These are phyloP conservation scores for Heptranchias perlo DNA, from an alignment of 2,113 vertebrate genomes.

Conservation along the genomic window DNA sequence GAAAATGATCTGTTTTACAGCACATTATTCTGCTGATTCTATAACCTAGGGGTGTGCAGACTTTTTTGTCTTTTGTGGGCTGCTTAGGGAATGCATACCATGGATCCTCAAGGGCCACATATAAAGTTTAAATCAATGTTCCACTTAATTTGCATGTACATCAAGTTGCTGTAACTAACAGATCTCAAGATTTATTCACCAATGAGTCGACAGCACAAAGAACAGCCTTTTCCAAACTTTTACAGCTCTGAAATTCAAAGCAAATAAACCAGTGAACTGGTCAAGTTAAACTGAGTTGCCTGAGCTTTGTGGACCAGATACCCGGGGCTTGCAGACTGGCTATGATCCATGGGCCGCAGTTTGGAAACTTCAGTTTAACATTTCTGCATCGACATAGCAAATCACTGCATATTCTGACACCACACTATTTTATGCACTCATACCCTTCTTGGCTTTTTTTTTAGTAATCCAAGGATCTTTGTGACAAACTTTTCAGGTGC, in stretches of 20 bases:
- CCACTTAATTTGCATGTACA: background rate
- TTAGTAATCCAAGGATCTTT: background rate
- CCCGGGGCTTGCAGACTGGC: background rate
- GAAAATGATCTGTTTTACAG: conserved; percentile 16
- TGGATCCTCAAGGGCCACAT: background rate
- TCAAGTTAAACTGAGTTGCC: background rate
- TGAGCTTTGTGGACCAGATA: background rate
- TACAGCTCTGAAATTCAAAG: background rate
- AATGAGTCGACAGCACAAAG: background rate
- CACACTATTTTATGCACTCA: background rate
- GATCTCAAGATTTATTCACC: background rate
- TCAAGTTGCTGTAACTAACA: background rate
- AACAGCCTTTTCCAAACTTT: background rate
- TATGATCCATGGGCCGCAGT: background rate
- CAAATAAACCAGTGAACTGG: background rate
- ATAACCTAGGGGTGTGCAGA: background rate
- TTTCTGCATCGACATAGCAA: background rate
- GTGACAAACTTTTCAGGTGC: background rate
- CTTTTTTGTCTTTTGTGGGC: background rate
- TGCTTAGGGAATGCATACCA: background rate
- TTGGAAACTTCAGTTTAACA: background rate
- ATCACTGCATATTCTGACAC: background rate
- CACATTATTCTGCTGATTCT: conserved; percentile 22
- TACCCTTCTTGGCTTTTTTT: background rate
- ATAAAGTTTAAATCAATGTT: conserved; percentile 25